Evolutionary conservation across 2,888 invertebrate genomes (phyloP).

Genomic region (Hylaea fasciaria): DNA sequence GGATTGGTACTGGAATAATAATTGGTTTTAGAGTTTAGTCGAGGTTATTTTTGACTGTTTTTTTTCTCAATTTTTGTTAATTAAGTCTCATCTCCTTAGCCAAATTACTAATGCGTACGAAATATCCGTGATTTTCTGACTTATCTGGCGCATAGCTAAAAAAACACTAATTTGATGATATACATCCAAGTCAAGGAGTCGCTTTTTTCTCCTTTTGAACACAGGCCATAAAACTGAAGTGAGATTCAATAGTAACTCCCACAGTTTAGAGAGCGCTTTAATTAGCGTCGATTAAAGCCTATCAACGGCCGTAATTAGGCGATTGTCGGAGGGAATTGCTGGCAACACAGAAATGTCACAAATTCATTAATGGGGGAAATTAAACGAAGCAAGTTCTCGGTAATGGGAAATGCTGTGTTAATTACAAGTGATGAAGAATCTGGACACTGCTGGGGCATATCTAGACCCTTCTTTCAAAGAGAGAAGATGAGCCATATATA

Average conservation of each 20-base stretch:
- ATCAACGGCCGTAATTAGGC: constrained; percentile 63
- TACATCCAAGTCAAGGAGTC: too few species aligned
- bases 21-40: background rate
- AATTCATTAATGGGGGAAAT: constrained; percentile 38
- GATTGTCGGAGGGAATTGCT: constrained; percentile 53
- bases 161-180: too few species aligned
- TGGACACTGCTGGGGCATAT: background rate
- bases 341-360: constrained; percentile 48
- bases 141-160: too few species aligned
- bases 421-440: background rate
- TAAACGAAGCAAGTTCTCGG: constrained; percentile 20
- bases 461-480: too few species aligned
- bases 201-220: too few species aligned
- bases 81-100: too few species aligned
- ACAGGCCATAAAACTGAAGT: background rate
- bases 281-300: constrained; percentile 61
- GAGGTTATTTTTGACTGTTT: background rate
- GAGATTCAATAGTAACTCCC: constrained; percentile 39
- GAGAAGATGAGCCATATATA: too few species aligned
- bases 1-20: background rate
- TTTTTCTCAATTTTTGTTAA: too few species aligned
- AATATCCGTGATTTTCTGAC: too few species aligned
- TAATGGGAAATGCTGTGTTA: constrained; percentile 11
- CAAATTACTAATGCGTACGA: too few species aligned
- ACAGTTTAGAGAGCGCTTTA: constrained; percentile 52